A percentile compares a stretch with the other conserved stretches of the same genome.
These are phyloP conservation scores for Shinisaurus crocodilurus DNA, from an alignment of 2,113 vertebrate species.

Conservation along the genomic window DNA sequence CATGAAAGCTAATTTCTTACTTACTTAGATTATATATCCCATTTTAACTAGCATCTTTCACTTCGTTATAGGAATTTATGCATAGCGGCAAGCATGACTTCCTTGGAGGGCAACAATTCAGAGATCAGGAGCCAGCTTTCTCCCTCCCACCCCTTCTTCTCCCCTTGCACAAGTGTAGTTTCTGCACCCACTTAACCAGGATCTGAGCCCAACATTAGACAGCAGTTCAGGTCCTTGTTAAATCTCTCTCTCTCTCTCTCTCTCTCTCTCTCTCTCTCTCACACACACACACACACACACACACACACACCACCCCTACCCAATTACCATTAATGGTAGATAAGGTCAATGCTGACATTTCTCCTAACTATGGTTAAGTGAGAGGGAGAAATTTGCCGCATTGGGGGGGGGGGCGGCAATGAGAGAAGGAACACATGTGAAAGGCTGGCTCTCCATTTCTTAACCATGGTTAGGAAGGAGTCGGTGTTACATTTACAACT, in stretches of 20 bases:
- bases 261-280: neutral
- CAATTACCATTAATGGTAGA: neutral
- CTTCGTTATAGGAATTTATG: neutral
- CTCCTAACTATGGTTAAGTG: neutral
- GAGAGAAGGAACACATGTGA: neutral
- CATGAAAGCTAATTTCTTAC: neutral
- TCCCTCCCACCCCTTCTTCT: no score
- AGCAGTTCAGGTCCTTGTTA: neutral
- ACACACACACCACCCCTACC: no score
- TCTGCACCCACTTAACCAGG: neutral
- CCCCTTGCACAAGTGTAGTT: neutral
- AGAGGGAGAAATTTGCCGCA: neutral
- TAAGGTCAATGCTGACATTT: neutral
- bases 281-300: no score
- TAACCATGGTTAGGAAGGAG: neutral
- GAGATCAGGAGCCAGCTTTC: neutral
- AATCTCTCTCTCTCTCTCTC: no score
- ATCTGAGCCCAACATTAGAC: neutral
- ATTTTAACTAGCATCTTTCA: neutral
- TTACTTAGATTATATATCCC: neutral
- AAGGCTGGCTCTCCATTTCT: neutral
- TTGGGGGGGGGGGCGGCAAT: no score
- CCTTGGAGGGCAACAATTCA: neutral
- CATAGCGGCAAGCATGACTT: neutral
- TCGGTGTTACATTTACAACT: neutral